These are phyloP conservation scores for Nannoperca australis DNA, from an alignment of 2,797 vertebrate species.

Conservation along the genomic window DNA sequence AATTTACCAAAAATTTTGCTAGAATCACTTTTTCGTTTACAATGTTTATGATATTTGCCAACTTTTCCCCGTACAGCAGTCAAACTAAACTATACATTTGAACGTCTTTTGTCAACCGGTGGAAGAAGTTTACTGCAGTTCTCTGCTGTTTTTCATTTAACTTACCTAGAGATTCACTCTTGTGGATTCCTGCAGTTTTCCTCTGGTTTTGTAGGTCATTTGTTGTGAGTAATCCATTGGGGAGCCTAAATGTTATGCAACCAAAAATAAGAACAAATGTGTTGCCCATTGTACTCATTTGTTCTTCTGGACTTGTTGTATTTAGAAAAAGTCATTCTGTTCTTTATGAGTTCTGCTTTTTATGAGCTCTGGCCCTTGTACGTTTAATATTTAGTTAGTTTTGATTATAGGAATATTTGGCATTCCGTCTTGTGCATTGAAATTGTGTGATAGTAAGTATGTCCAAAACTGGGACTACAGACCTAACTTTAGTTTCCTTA, in stretches of 20 bases:
- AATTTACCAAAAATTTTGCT: not conserved
- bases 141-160: slow-evolving; percentile 3
- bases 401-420: not conserved
- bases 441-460: too few relatives aligned
- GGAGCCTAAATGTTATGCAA: slow-evolving; percentile 41
- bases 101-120: not conserved
- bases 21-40: not conserved
- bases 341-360: not conserved
- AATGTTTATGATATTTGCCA: not conserved
- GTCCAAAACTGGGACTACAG: not conserved
- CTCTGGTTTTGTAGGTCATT: slow-evolving; percentile 46
- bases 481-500: not conserved
- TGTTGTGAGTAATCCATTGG: slow-evolving; percentile 2
- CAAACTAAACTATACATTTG: not conserved
- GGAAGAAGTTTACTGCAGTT: not conserved
- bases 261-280: not conserved
- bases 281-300: slow-evolving; percentile 15
- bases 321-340: not conserved
- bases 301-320: slow-evolving; percentile 12
- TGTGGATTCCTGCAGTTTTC: slow-evolving; percentile 6
- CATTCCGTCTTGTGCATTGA: not conserved
- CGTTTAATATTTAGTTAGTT: not conserved
- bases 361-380: not conserved
- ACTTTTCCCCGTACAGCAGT: not conserved
- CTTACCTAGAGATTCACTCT: not conserved